These are phyloP conservation scores for Cettia cetti DNA, from an alignment of 2,113 vertebrate genomes.

Conservation along the genomic window DNA sequence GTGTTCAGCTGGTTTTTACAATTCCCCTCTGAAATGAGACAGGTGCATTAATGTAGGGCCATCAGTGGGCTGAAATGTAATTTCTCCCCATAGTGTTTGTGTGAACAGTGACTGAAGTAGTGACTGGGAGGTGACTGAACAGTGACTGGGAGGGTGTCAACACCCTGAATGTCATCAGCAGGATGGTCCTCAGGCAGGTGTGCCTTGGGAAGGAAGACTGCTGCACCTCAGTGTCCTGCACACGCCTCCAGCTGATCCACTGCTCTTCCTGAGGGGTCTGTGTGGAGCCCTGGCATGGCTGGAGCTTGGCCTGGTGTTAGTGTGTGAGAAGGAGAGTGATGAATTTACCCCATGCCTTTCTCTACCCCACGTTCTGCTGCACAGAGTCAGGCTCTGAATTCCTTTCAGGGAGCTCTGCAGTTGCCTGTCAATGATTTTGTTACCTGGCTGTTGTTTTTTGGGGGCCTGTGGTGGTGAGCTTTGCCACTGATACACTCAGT, in stretches of 20 bases:
- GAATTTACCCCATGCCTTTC: accelerated
- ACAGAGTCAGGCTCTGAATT: background rate
- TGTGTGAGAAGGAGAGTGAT: background rate
- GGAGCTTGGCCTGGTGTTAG: background rate
- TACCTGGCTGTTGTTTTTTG: background rate
- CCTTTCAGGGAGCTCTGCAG: background rate
- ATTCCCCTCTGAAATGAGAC: accelerated
- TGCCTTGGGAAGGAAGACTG: background rate
- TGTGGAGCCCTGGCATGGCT: background rate
- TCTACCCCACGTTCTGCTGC: accelerated
- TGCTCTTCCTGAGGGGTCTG: background rate
- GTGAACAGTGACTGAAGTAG: accelerated
- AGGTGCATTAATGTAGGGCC: background rate
- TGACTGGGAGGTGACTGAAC: no score
- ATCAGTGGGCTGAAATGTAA: background rate
- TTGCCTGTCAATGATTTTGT: accelerated
- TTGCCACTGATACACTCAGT: background rate
- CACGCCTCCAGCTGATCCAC: background rate
- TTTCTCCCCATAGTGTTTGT: background rate
- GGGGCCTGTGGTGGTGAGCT: background rate
- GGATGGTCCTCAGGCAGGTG: background rate
- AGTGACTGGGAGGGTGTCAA: background rate
- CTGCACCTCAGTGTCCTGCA: background rate
- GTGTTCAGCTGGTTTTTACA: background rate
- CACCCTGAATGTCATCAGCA: background rate